Evolutionary conservation across 23 tunicate species (phyloP), one percentile per base, ranked within the genome.

Genomic region (Ciona savignyi): DNA sequence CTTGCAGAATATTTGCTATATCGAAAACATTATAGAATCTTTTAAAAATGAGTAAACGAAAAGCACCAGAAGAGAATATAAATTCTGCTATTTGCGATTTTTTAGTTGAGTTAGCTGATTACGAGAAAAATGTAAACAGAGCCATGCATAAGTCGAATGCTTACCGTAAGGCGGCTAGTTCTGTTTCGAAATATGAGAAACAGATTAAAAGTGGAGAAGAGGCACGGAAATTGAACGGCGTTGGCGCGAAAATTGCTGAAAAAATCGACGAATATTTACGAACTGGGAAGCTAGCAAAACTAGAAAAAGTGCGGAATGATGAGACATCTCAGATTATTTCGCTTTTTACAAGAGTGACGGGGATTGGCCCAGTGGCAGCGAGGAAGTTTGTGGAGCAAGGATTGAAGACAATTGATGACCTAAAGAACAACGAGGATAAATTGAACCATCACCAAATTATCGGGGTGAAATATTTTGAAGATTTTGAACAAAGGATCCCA

Each of bases 331-430:
- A 77, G 82, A 82, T 74, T 0, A 88, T 88, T 65, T 60, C 83
- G 3, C 60, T 88, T 32, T 78, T 88, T 30, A 82, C 96, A 3
- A 72, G 96, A 71, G 74, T 88, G 19, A 60, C 87, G 35, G 96
- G 96, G 23, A 65, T 88, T 48, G 96, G 96, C 11, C 96, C 96
- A 62, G 96, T 85, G 34, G 96, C 96, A 25, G 96, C 96, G 1
- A 72, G 86, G 56, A 88, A 88, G 70, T 73, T 82, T 28, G 60
- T 74, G 76, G 96, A 88, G 29, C 65, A 77, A 30, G 96, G 96
- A 11, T 71, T 65, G 32, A 75, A 69, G 65, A 81, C 84, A 6
- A 29, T 88, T 4, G 96, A 88, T 22, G 80, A 77, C 29, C 61
- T 88, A n/a, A 32, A 56, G 26, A 72, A 82, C 23, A 85, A 88